phyloP scores from a whole-genome alignment of 2,113 vertebrate species.

The Clarias batrachus region DNA sequence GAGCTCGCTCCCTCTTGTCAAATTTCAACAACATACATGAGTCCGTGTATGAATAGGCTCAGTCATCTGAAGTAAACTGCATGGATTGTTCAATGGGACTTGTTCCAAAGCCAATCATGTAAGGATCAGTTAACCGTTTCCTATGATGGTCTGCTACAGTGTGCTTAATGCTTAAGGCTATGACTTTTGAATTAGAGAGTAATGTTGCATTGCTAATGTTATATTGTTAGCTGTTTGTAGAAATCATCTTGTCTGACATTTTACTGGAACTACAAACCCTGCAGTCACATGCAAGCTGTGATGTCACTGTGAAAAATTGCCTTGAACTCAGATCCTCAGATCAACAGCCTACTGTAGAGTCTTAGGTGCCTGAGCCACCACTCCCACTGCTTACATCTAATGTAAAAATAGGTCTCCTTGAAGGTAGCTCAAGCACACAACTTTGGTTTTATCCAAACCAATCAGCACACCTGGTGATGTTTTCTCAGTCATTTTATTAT shows the following conservation, averaged over 20 bases:
- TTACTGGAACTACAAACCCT: not conserved
- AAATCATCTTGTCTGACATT: not conserved
- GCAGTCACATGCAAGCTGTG: not conserved
- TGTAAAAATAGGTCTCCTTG: too few species aligned
- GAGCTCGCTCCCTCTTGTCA: slow-evolving; percentile 18
- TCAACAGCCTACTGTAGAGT: too few species aligned
- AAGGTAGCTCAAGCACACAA: too few species aligned
- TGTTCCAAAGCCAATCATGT: not conserved
- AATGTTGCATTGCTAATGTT: not conserved
- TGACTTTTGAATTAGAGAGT: not conserved
- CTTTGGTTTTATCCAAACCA: too few species aligned
- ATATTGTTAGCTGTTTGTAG: not conserved
- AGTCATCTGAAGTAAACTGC: slow-evolving; percentile 40
- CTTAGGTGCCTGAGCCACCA: too few species aligned
- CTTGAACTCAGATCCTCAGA: too few species aligned
- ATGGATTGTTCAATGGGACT: slow-evolving; percentile 1
- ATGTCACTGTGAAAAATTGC: not conserved
- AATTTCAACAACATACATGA: slow-evolving; percentile 33
- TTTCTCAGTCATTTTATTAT: too few species aligned
- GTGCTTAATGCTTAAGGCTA: too few species aligned
- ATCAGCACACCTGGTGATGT: too few species aligned
- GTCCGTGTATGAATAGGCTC: slow-evolving; percentile 4
- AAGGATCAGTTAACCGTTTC: not conserved
- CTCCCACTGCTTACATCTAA: too few species aligned
- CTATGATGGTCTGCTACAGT: not conserved